Base-by-base conservation (phyloP, 2,888 invertebrate genomes). In the Tinea semifulvella region DNA sequence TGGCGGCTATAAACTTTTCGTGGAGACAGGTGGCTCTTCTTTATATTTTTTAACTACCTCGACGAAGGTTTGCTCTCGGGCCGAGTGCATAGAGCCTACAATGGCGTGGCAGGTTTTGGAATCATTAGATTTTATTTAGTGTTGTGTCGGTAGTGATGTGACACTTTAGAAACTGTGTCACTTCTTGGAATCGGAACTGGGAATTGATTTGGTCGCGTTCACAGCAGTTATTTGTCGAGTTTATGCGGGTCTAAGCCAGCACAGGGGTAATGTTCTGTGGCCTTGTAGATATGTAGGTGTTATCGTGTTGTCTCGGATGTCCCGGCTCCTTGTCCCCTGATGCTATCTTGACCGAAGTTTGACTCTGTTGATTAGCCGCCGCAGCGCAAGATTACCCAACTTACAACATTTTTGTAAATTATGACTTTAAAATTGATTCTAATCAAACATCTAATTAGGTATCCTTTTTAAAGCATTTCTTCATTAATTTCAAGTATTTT, bases 1-100 rank as follows among this genome's bases (percentile, higher is more conserved):
- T 79, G 65, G 70, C 56, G 61, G 74, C 75, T 65, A 80, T 80
- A 80, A 80, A 80, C 73, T 68, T 77, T 80, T 74, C 76, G 66
- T 74, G 73, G 79, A 67, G 80, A 80, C 80, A 80, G 80, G 80
- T 80, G 80, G 77, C 68, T 77, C 68, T 79, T 72, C 72, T 75
- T 77, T 79, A 76, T 74, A 72, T 68, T 74, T n/a, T n/a, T 68
- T 67, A 71, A 74, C 65, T 68, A 64, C 68, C 63, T 63, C 56
- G 52, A 49, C 54, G 60, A 60, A 49, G 53, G 60, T 57, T 67
- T 55, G 56, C 28, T 67, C 65, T 69, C 65, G 59, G 60, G 56
- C 53, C 56, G 50, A 54, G 66, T 56, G 56, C 55, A 58, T 75
- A 79, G 65, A 60, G 75, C 57, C 63, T 67, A 75, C 65, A 68